phyloP scores from a whole-genome alignment of 1,140 invertebrate genomes.

The Carcinoscorpius rotundicauda region DNA sequence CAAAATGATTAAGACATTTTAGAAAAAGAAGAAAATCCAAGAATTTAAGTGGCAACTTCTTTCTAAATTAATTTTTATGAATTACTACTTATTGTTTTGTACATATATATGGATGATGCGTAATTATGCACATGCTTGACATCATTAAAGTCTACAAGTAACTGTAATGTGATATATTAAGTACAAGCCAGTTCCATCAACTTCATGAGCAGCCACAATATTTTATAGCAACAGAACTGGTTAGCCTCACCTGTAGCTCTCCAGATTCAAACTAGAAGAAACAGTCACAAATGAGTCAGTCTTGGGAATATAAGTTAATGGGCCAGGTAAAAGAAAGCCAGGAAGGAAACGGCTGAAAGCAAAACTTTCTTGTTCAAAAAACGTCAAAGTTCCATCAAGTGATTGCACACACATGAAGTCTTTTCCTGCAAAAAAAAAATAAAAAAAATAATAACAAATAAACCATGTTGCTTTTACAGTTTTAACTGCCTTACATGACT shows the following conservation, averaged over 20 bases:
- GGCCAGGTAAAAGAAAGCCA: slow-evolving; percentile 61
- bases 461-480: background rate
- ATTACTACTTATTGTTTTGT: too few species aligned
- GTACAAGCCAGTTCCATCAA: too few species aligned
- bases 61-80: too few species aligned
- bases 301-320: slow-evolving; percentile 56
- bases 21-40: background rate
- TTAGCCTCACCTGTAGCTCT: slow-evolving; percentile 57
- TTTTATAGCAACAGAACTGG: background rate
- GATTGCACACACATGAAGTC: slow-evolving; percentile 79
- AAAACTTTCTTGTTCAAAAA: slow-evolving; percentile 80
- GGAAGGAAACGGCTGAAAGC: slow-evolving; percentile 59
- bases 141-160: too few species aligned
- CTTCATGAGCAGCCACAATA: background rate
- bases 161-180: too few species aligned
- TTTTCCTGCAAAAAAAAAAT: slow-evolving; percentile 35
- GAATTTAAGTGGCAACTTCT: background rate
- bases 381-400: slow-evolving; percentile 63
- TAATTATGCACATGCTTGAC: too few species aligned
- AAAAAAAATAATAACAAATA: background rate
- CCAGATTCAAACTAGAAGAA: slow-evolving; percentile 56
- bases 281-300: slow-evolving; percentile 67
- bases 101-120: too few species aligned
- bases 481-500: background rate
- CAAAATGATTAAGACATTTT: background rate